Conservation (phyloP, 2,113 vertebrate genomes). For the Toxostoma redivivum region DNA sequence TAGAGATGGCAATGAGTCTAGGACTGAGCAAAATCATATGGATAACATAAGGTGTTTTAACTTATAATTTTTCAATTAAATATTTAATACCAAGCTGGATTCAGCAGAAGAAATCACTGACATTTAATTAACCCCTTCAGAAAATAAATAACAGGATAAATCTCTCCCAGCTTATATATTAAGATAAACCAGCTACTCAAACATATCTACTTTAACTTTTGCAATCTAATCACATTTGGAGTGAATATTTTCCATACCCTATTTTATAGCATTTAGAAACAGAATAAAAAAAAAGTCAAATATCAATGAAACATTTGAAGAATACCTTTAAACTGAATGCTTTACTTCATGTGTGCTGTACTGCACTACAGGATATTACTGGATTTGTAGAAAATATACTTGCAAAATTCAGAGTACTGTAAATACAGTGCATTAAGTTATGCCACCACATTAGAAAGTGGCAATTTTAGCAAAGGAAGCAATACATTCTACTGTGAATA, state of each 20-base stretch:
- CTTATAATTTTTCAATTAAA: not conserved
- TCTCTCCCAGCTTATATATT: not conserved
- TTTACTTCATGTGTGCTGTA: not conserved
- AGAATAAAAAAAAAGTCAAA: not conserved
- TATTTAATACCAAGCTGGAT: not conserved
- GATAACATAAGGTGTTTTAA: not conserved
- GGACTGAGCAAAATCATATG: not conserved
- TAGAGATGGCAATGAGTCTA: not conserved
- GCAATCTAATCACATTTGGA: not conserved
- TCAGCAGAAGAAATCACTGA: not conserved
- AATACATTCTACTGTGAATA: not conserved
- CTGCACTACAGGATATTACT: not conserved
- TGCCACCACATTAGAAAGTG: not conserved
- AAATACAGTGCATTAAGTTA: not conserved
- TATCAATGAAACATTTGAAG: not conserved
- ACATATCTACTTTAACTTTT: not conserved
- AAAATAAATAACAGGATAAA: not conserved
- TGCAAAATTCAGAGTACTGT: not conserved
- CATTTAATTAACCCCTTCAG: not conserved
- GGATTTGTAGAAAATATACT: not conserved
- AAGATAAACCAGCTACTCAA: not conserved
- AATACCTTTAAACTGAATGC: not conserved
- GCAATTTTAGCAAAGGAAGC: not conserved
- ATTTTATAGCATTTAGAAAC: not conserved
- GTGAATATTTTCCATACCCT: not conserved